Percentiles rank a stretch among this genome's conserved stretches.
Evolutionary conservation across 2,888 invertebrate species (phyloP).

Genomic region (Lymantria monacha): DNA sequence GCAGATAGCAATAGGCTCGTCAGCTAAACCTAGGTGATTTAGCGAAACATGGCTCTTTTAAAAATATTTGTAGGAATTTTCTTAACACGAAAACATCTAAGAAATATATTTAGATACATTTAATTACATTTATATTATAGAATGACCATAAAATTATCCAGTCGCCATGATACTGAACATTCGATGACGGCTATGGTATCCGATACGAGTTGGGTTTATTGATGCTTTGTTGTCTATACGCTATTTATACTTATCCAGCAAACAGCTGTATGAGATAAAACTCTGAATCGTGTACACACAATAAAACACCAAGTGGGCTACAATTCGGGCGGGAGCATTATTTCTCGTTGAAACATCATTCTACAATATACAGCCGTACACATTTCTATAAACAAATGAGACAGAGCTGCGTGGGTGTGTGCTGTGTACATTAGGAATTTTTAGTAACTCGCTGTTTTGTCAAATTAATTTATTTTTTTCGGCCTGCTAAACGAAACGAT

Average conservation of each 20-base stretch:
- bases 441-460: constrained; percentile 46
- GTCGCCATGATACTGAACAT: constrained; percentile 21
- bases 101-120: no score
- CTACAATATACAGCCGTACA: constrained; percentile 61
- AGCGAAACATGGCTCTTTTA: no score
- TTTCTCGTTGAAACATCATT: constrained; percentile 68
- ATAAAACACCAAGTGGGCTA: constrained; percentile 66
- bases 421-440: constrained; percentile 61
- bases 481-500: constrained; percentile 16
- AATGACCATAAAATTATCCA: constrained; percentile 36
- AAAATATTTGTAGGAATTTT: no score
- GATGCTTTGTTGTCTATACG: constrained; percentile 66
- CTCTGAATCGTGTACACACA: constrained; percentile 61
- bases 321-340: constrained; percentile 61
- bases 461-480: constrained; percentile 35
- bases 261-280: constrained; percentile 75
- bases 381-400: constrained; percentile 71
- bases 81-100: neutral
- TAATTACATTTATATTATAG: constrained; percentile 30
- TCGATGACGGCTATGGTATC: constrained; percentile 37
- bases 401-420: constrained; percentile 54
- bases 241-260: constrained; percentile 70
- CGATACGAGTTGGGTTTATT: constrained; percentile 36
- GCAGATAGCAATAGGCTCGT: no score
- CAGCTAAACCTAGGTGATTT: no score